Evolutionary conservation across 2,113 vertebrate genomes (phyloP), one percentile per base, ranked within the genome.

Genomic region (Hucho hucho): DNA sequence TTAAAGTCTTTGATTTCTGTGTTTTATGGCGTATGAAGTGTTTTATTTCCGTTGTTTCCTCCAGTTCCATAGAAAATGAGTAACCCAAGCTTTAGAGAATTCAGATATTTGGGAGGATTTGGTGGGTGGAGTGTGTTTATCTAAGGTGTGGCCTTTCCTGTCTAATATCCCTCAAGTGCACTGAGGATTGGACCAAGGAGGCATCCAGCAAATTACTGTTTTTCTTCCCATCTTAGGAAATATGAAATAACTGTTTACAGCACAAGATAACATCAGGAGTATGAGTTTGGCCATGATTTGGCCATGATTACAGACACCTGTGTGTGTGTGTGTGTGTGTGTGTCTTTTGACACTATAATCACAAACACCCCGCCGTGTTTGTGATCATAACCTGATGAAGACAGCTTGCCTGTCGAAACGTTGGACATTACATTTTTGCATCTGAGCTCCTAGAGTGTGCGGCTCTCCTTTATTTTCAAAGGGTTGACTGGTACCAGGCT

Each of bases 401-500:
- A n/a, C n/a, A n/a, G n/a, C n/a, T n/a, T n/a, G n/a, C n/a, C n/a
- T n/a, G n/a, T n/a, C n/a, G n/a, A n/a, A n/a, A n/a, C n/a, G n/a
- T n/a, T n/a, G n/a, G n/a, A n/a, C n/a, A n/a, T n/a, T n/a, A n/a
- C n/a, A n/a, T n/a, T n/a, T n/a, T n/a, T n/a, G n/a, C n/a, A n/a
- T n/a, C n/a, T n/a, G n/a, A n/a, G n/a, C n/a, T n/a, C n/a, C n/a
- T n/a, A n/a, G n/a, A n/a, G n/a, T n/a, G n/a, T n/a, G n/a, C n/a
- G n/a, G n/a, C n/a, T n/a, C n/a, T n/a, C n/a, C n/a, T n/a, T n/a
- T n/a, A n/a, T n/a, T n/a, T n/a, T n/a, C n/a, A n/a, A n/a, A n/a
- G 37, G 58, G 67, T 64, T 81, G 73, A 76, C 79, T 58, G 74
- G 75, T 76, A 79, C 79, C 65, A 29, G 53, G 59, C 73, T 75